These are phyloP conservation scores for Hesperia comma DNA, from an alignment of 2,888 invertebrate species.

Conservation along the genomic window DNA sequence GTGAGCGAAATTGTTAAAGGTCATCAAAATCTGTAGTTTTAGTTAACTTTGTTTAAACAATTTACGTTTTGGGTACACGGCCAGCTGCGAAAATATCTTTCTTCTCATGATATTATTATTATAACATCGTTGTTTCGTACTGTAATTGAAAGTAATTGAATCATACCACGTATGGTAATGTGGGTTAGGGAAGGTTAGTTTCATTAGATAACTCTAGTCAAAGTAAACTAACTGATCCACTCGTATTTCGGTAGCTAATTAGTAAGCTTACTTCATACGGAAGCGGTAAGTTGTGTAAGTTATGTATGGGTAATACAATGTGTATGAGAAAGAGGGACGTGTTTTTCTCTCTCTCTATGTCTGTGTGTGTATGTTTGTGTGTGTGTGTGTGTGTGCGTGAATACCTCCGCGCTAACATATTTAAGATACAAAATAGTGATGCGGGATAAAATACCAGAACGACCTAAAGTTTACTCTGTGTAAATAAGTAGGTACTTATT, in stretches of 20 bases:
- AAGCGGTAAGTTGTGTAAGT: not conserved
- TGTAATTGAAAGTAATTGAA: not conserved
- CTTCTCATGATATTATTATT: too few relatives aligned
- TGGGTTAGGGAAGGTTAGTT: constrained; percentile 2
- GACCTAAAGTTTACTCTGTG: too few relatives aligned
- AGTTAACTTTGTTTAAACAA: not conserved
- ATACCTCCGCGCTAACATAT: too few relatives aligned
- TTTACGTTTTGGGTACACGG: not conserved
- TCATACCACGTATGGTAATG: not conserved
- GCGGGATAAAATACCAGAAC: too few relatives aligned
- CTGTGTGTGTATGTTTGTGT: too few relatives aligned
- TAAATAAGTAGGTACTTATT: too few relatives aligned
- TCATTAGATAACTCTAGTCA: not conserved
- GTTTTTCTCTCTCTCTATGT: too few relatives aligned
- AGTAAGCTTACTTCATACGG: not conserved
- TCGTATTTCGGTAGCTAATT: not conserved
- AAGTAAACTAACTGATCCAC: not conserved
- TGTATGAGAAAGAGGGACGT: too few relatives aligned
- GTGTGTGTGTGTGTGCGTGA: too few relatives aligned
- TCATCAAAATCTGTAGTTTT: not conserved
- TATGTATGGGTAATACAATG: not conserved
- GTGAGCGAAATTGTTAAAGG: not conserved
- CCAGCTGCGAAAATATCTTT: not conserved
- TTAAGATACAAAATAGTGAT: too few relatives aligned
- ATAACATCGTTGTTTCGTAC: too few relatives aligned